Evolutionary conservation across 1,140 invertebrate genomes (phyloP), one percentile per base, ranked within the genome.

Genomic region (Zaprionus ornatus): DNA sequence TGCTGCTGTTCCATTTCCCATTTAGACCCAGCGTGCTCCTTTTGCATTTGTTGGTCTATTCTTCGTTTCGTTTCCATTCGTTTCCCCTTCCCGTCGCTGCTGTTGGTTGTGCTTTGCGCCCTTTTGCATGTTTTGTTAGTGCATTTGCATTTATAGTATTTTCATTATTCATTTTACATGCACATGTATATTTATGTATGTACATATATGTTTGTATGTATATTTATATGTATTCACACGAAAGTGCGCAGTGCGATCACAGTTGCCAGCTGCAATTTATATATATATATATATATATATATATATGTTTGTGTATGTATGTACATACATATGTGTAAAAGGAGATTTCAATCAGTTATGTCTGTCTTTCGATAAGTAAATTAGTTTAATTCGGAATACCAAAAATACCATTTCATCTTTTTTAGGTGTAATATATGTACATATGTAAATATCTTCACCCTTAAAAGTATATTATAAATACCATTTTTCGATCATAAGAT

Each of bases 1-100:
- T 48, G 67, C 29, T 60, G 29, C 27, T 64, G 74, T 88, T 88
- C 78, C 82, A 60, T 73, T 60, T 74, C 50, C 65, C 70, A 66
- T 57, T 81, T 56, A 7, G 70, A 70, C 37, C 55, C 17, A 27
- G 55, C 66, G 66, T 61, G 64, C 57, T 75, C 57, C 68, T 10
- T 76, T 62, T 77, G 55, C 69, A 59, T 64, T 37, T 55, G 5
- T 37, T 65, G 50, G 25, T 23, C 45, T 59, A 68, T 56, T 62
- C 19, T 45, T 21, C 59, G 55, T 68, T 73, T 45, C 32, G 62
- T 57, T 75, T 40, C 67, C 37, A 21, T 50, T 64, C 45, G 32
- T 76, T 66, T 50, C 63, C 74, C 74, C 73, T 45, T 45, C n/a
- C n/a, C n/a, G 40, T 45, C 19, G n/a, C 15, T 45, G n/a, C 19